Percentiles rank a stretch among this genome's conserved stretches.
Conservation (phyloP, 2,113 vertebrate genomes). For the Hyperoodon ampullatus region DNA sequence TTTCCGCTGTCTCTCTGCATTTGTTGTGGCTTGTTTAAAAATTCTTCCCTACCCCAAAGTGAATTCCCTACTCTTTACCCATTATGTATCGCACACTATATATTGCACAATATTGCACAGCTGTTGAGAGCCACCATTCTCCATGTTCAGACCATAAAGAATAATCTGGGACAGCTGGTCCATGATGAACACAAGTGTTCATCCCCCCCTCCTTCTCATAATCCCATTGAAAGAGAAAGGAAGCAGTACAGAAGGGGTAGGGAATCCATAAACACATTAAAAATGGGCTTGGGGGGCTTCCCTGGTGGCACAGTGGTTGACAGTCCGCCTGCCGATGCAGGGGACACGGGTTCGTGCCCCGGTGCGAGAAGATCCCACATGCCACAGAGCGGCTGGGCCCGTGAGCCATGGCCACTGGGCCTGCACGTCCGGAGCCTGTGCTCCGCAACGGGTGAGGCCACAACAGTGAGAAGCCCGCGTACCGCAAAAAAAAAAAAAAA, state of each 20-base stretch:
- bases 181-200: background rate
- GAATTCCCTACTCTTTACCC: background rate
- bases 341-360: no score
- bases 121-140: background rate
- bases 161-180: background rate
- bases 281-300: background rate
- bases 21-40: slow-evolving; percentile 33
- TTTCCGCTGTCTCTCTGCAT: background rate
- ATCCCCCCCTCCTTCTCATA: background rate
- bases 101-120: background rate
- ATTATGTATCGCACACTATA: background rate
- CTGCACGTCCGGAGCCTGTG: no score
- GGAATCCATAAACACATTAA: background rate
- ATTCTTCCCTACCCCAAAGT: background rate
- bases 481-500: no score
- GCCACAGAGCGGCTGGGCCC: no score
- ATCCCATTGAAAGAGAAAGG: background rate
- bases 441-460: no score
- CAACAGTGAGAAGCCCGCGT: no score
- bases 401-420: no score
- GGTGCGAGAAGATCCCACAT: no score
- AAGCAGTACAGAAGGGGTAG: background rate
- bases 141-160: background rate
- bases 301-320: no score
- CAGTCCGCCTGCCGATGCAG: no score